These are phyloP conservation scores for Stegodyphus mimosarum DNA, from an alignment of 1,140 invertebrate species.

Conservation along the genomic window DNA sequence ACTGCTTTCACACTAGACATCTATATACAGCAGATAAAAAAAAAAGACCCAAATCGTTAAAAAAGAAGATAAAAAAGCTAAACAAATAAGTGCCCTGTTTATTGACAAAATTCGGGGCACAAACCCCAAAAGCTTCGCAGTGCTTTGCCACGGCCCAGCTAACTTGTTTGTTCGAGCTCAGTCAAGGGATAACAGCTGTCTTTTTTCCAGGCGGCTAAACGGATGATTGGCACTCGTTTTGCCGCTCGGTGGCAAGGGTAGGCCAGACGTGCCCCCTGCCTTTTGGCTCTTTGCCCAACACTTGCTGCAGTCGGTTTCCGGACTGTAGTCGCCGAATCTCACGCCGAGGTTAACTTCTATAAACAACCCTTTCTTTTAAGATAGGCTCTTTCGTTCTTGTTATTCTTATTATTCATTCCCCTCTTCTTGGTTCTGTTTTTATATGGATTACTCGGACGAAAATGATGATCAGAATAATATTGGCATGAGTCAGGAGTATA, in stretches of 20 bases:
- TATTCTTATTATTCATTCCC: constrained; percentile 11
- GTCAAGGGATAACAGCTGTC: constrained; percentile 57
- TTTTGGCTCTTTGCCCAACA: constrained; percentile 48
- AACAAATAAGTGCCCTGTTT: constrained; percentile 43
- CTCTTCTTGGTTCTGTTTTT: constrained; percentile 1
- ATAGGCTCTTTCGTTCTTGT: not conserved
- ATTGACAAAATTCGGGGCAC: constrained; percentile 40
- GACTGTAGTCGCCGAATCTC: constrained; percentile 19
- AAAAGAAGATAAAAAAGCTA: constrained; percentile 1
- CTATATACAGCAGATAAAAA: not conserved
- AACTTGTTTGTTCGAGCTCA: constrained; percentile 53
- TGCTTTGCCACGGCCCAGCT: constrained; percentile 32
- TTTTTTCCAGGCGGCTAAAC: constrained; percentile 58
- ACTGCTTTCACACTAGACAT: too few relatives aligned
- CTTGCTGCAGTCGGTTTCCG: constrained; percentile 46
- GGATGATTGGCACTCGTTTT: constrained; percentile 53
- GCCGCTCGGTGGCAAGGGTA: constrained; percentile 41
- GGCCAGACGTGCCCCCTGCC: constrained; percentile 9
- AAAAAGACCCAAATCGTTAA: not conserved
- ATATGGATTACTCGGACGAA: not conserved
- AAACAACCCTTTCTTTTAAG: constrained; percentile 59
- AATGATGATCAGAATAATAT: too few relatives aligned
- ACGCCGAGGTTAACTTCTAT: constrained; percentile 39
- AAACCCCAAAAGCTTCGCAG: not conserved
- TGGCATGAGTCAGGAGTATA: too few relatives aligned